Percentiles rank a stretch among this genome's conserved stretches.
phyloP scores from a whole-genome alignment of 2,888 invertebrate genomes.

The Trichogramma evanescens region DNA sequence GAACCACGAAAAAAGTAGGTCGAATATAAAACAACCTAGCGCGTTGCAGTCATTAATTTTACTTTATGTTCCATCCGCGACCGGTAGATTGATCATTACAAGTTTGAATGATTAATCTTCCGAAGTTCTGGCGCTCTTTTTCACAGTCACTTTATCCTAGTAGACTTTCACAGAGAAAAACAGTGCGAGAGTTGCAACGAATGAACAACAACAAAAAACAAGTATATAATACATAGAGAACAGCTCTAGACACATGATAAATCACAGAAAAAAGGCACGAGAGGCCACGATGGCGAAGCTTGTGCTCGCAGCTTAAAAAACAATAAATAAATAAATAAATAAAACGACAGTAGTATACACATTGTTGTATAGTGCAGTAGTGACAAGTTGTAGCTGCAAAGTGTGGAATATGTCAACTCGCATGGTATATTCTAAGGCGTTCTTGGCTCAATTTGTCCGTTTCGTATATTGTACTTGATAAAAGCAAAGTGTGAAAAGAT shows the following conservation, averaged over 20 bases:
- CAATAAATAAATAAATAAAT: constrained; percentile 18
- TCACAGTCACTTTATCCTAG: constrained; percentile 8
- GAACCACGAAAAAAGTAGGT: no score
- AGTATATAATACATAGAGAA: background rate
- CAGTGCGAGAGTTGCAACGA: background rate
- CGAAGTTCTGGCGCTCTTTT: constrained; percentile 8
- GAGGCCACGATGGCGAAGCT: constrained; percentile 33
- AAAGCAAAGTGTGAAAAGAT: background rate
- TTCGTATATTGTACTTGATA: constrained; percentile 4
- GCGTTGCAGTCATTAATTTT: background rate
- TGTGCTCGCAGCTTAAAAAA: constrained; percentile 37
- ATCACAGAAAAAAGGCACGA: constrained; percentile 10
- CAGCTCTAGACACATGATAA: constrained; percentile 4
- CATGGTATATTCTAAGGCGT: constrained; percentile 28
- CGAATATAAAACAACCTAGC: background rate
- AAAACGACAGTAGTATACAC: constrained; percentile 44
- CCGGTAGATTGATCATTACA: constrained; percentile 10
- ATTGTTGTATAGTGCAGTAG: constrained; percentile 48
- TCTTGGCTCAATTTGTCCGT: constrained; percentile 18
- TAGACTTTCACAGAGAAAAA: constrained; percentile 5
- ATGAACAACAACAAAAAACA: constrained; percentile 2
- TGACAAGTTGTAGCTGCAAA: constrained; percentile 48
- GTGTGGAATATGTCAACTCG: constrained; percentile 38
- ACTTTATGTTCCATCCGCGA: background rate
- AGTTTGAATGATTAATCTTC: constrained; percentile 12